Conservation (phyloP, 1,140 invertebrate genomes). For the Calephelis nemesis region DNA sequence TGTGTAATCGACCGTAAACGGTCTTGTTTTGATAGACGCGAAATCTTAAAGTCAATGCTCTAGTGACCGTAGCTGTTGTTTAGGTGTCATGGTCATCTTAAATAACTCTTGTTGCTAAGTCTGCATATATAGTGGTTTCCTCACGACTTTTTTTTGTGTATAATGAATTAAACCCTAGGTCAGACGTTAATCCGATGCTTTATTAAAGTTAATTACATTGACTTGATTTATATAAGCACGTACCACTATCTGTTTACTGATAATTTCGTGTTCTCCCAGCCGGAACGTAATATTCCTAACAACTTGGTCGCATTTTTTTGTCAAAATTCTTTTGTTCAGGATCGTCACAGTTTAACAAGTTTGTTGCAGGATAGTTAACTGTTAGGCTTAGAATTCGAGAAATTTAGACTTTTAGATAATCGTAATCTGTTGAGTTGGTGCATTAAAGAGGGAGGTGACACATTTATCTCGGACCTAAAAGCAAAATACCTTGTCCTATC, state of each 20-base stretch:
- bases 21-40: conserved; percentile 53
- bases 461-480: too few relatives aligned
- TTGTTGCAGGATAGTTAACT: background rate
- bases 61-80: conserved; percentile 73
- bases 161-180: background rate
- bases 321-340: background rate
- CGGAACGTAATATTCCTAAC: conserved; percentile 28
- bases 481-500: too few relatives aligned
- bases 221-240: background rate
- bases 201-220: background rate
- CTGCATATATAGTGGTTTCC: conserved; percentile 60
- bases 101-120: conserved; percentile 62
- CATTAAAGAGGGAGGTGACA: too few relatives aligned
- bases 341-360: background rate
- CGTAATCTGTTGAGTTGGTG: too few relatives aligned
- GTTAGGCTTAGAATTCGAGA: too few relatives aligned
- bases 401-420: too few relatives aligned
- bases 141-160: conserved; percentile 35
- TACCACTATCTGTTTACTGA: conserved; percentile 7
- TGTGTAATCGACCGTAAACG: conserved; percentile 11
- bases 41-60: conserved; percentile 72
- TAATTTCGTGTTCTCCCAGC: conserved; percentile 27
- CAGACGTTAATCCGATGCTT: background rate
- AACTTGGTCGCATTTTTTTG: background rate
- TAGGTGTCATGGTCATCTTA: conserved; percentile 74